phyloP scores from a whole-genome alignment of 2,888 invertebrate genomes.

The Nomada fucata region DNA sequence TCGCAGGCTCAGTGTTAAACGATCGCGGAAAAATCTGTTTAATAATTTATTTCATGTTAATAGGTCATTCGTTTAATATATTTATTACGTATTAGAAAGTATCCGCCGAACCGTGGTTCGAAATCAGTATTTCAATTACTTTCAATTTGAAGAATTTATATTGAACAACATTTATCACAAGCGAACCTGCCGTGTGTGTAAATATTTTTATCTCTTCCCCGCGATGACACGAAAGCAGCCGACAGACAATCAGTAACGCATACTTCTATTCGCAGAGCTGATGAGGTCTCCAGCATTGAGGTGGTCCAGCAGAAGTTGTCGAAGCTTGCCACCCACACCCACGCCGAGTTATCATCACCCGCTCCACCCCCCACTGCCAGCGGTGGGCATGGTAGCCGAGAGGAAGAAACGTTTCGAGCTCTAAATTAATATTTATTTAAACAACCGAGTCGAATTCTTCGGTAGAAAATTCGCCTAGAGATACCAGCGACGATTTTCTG shows the following conservation, averaged over 20 bases:
- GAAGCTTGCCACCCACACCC: conserved; percentile 84
- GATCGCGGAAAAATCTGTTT: background rate
- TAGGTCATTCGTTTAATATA: background rate
- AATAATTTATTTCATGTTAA: background rate
- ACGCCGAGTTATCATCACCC: conserved; percentile 79
- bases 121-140: no score
- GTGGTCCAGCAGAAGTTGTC: conserved; percentile 82
- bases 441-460: background rate
- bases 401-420: conserved; percentile 89
- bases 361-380: conserved; percentile 84
- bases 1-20: background rate
- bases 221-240: no score
- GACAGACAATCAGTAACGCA: background rate
- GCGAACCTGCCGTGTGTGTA: background rate
- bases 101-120: no score
- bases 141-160: no score
- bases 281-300: conserved; percentile 85
- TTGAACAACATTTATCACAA: background rate
- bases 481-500: background rate
- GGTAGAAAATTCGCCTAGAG: background rate
- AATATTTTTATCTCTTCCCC: no score
- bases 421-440: conserved; percentile 68
- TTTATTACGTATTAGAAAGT: no score
- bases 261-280: conserved; percentile 84
- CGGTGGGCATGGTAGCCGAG: conserved; percentile 90